A percentile compares a stretch with the other conserved stretches of the same genome.
These are phyloP conservation scores for Peromyscus eremicus DNA, from an alignment of 2,797 vertebrate species.

Conservation along the genomic window DNA sequence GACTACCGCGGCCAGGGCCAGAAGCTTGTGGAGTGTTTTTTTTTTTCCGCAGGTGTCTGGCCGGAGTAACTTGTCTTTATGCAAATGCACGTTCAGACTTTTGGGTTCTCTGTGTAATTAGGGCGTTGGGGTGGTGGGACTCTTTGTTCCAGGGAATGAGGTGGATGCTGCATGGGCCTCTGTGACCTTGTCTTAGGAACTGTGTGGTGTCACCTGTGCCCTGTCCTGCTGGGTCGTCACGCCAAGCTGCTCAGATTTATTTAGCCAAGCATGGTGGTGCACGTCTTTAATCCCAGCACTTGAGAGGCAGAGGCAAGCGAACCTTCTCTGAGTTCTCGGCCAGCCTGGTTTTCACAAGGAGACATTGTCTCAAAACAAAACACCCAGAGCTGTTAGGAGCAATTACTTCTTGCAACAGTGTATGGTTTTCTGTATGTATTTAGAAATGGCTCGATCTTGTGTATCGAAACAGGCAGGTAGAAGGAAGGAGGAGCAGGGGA, in stretches of 20 bases:
- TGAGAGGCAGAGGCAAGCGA: background rate
- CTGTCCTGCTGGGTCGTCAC: background rate
- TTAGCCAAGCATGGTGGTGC: background rate
- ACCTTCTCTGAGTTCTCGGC: background rate
- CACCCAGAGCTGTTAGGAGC: background rate
- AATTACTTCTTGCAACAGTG: background rate
- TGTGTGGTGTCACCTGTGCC: background rate
- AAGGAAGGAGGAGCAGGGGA: background rate
- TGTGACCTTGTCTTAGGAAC: background rate
- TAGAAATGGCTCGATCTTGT: background rate
- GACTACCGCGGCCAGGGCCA: background rate
- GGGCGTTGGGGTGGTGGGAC: background rate
- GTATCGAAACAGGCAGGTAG: background rate
- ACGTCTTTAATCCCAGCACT: background rate
- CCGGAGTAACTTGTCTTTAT: background rate
- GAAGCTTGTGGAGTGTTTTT: background rate
- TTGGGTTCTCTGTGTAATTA: background rate
- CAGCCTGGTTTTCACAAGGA: background rate
- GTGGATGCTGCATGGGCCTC: background rate
- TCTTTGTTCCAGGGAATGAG: constrained; percentile 19
- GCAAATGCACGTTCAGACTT: no score
- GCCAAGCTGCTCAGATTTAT: background rate
- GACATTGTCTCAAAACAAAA: background rate
- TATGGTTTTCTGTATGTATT: background rate
- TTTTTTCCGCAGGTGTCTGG: background rate